Evolutionary conservation across 2,888 invertebrate species (phyloP).

Genomic region (Phymatocera aterrima): DNA sequence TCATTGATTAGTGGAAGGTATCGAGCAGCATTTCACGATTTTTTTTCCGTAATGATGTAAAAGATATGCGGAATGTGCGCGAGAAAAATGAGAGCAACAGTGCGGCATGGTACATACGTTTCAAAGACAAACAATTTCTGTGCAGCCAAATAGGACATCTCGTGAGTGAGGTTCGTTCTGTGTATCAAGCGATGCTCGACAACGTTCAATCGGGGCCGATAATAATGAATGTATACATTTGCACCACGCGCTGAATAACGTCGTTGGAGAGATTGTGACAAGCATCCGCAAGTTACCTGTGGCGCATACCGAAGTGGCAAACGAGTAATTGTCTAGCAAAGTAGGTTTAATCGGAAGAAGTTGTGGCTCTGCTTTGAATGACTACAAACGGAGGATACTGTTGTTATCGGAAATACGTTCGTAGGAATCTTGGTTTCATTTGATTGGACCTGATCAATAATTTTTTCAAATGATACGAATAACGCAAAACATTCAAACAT

Average conservation of each 20-base stretch:
- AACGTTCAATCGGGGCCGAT: neutral
- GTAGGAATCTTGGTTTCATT: too few relatives aligned
- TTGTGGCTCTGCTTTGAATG: neutral
- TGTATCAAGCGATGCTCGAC: neutral
- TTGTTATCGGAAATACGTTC: too few relatives aligned
- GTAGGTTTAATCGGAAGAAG: neutral
- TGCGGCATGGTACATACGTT: neutral
- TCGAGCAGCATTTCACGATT: neutral
- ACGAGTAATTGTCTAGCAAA: neutral
- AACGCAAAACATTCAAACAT: too few relatives aligned
- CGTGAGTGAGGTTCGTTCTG: neutral
- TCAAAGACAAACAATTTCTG: neutral
- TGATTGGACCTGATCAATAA: too few relatives aligned
- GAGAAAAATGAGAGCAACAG: neutral
- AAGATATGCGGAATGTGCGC: neutral
- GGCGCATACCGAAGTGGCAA: neutral
- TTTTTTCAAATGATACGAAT: too few relatives aligned
- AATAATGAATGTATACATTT: neutral
- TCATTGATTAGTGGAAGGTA: too few relatives aligned
- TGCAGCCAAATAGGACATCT: neutral
- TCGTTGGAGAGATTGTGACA: neutral
- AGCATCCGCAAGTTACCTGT: neutral
- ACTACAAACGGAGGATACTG: too few relatives aligned
- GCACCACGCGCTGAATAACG: neutral
- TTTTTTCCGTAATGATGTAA: neutral